These are phyloP conservation scores for Phortica variegata DNA, from an alignment of 1,140 invertebrate species.

Conservation along the genomic window DNA sequence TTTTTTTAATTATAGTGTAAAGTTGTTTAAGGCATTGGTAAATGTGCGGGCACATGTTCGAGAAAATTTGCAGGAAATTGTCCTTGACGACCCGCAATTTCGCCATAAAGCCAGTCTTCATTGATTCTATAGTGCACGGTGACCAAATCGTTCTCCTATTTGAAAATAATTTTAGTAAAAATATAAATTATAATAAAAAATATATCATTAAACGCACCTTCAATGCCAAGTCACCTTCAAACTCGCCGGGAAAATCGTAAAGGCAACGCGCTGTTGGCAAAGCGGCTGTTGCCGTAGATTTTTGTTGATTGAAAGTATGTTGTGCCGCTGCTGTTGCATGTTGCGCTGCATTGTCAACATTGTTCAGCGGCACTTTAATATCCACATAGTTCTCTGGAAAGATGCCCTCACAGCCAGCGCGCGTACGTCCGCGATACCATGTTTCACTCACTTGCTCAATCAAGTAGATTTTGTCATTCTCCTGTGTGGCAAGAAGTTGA, in stretches of 20 bases:
- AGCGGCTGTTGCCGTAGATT: slow-evolving; percentile 14
- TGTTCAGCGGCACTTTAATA: slow-evolving; percentile 72
- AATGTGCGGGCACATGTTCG: slow-evolving; percentile 60
- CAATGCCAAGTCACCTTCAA: slow-evolving; percentile 63
- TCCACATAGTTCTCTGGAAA: slow-evolving; percentile 80
- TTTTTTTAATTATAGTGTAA: neutral
- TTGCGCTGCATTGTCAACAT: too few species aligned
- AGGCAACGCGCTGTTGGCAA: slow-evolving; percentile 59
- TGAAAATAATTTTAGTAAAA: slow-evolving; percentile 1
- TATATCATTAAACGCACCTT: slow-evolving; percentile 51
- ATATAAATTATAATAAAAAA: neutral
- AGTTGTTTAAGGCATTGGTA: slow-evolving; percentile 36
- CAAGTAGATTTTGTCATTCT: slow-evolving; percentile 70
- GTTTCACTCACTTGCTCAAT: slow-evolving; percentile 71
- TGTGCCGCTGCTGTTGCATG: slow-evolving; percentile 18
- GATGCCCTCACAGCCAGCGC: slow-evolving; percentile 68
- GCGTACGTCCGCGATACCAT: slow-evolving; percentile 73
- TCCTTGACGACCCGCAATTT: slow-evolving; percentile 66
- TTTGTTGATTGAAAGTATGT: slow-evolving; percentile 21
- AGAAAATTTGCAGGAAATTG: slow-evolving; percentile 84
- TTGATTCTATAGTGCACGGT: slow-evolving; percentile 71
- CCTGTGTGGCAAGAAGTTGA: slow-evolving; percentile 55
- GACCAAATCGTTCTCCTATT: slow-evolving; percentile 64
- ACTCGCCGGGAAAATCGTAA: slow-evolving; percentile 66
- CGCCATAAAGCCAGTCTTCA: slow-evolving; percentile 80